Conservation (phyloP, 2,797 vertebrate genomes). For the Heteromormyrus szaboi region DNA sequence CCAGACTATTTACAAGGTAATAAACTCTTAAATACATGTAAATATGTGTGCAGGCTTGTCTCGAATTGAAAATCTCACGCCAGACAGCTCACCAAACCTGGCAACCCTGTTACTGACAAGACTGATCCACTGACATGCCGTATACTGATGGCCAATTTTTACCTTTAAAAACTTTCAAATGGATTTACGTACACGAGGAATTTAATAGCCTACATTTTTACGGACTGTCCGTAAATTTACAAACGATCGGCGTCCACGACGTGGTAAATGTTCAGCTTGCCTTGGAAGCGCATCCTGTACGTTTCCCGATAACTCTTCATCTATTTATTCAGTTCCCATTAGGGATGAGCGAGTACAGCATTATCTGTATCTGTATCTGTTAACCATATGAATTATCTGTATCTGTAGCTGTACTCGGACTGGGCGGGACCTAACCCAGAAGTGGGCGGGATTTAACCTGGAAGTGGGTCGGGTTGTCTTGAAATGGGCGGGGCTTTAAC, state of each 20-base stretch:
- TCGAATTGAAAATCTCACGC: neutral
- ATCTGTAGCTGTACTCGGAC: too few species aligned
- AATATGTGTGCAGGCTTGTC: neutral
- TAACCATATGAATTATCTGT: too few species aligned
- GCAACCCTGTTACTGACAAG: neutral
- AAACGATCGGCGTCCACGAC: neutral
- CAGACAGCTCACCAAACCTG: neutral
- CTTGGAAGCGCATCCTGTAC: neutral
- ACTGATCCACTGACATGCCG: neutral
- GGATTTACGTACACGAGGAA: neutral
- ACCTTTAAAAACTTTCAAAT: neutral
- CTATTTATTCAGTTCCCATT: neutral
- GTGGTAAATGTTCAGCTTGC: neutral
- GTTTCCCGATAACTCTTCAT: neutral
- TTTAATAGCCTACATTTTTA: neutral
- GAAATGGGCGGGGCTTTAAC: too few species aligned
- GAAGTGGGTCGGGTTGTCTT: too few species aligned
- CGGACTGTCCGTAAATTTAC: neutral
- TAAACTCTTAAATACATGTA: neutral
- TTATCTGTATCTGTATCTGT: too few species aligned
- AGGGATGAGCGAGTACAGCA: too few species aligned
- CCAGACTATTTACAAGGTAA: neutral
- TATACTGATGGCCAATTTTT: neutral
- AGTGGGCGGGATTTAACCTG: too few species aligned
- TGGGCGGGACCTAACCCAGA: too few species aligned